Base-by-base conservation (phyloP, 37 sponge, comb jelly and placozoan genomes). In the Oopsacas minuta region DNA sequence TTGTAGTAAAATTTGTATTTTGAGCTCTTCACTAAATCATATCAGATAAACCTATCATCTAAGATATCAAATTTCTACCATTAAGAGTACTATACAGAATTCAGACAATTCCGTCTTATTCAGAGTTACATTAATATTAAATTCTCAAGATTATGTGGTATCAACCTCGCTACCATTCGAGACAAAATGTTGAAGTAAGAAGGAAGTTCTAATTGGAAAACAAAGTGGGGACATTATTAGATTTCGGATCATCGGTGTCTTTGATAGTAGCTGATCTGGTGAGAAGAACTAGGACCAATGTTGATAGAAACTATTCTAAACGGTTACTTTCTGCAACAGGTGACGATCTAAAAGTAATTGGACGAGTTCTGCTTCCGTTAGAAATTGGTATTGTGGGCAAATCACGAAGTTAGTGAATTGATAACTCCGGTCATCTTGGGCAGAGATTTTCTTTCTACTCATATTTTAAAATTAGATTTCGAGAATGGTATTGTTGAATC, bases 341-440 rank as follows among this genome's bases (percentile, higher is more conserved):
- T 82, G n/a, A 82, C 83, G 22, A 36, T 25, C 22, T 82, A 37
- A 7, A 36, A 32, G 36, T 82, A 20, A 37, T 82, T 8, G 83
- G 83, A 15, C 15, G 37, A 61, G 83, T 37, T 82, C 22, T 37
- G 30, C 30, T 82, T 35, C 10, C 83, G 22, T 17, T 82, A 37
- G 32, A 35, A 52, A 8, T 90, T 0, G 88, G 87, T 42, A 42
- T 52, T 61, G 10, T 39, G 85, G 28, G 35, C 84, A 0, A 15
- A 39, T 0, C 88, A 88, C 37, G 36, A 86, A n/a, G 91, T 91
- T 22, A 23, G 83, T 0, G 75, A 37, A 36, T 84, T 91, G 35
- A 39, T 91, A 12, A 51, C 85, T 25, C 91, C 85, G 7, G 87
- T 88, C 5, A 91, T 91, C 37, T 69, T 85, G 51, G 89, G 87